Evolutionary conservation across 1,140 invertebrate genomes (phyloP), one percentile per base, ranked within the genome.

Genomic region (Pachypsylla venusta): DNA sequence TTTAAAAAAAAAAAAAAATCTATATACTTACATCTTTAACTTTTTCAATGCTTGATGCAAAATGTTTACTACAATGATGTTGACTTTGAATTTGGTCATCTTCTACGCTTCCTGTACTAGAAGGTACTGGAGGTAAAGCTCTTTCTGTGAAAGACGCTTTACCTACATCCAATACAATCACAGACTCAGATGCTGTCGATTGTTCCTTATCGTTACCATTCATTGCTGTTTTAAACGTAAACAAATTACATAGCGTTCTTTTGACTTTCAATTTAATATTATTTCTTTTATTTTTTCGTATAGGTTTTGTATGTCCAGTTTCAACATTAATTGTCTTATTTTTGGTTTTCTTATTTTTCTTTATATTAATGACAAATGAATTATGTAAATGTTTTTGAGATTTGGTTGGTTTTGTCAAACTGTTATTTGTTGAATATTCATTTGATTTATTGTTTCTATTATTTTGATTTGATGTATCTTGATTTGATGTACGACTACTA

Each of bases 31-130:
- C 88, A 75, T 93, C 88, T 79, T 93, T 93, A 19, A 93, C 90
- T 80, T 87, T 89, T 69, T 92, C 86, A 67, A 94, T 92, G 63
- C 87, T 93, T 2, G 86, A 85, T 16, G 89, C 87, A 76, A 93
- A 93, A 71, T 93, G 89, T 71, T 85, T 79, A 26, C 69, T 4
- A 60, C 64, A 42, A 70, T 69, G 24, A 71, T 67, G 1, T 68
- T 65, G n/a, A 59, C 61, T 16, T 66, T 70, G 53, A 71, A 69
- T 57, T 71, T 70, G 53, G 70, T 69, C 2, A 2, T 2, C 14
- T 10, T 14, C 5, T 12, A 14, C 13, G 27, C 13, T 14, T 20
- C 25, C n/a, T 60, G 54, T 39, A 62, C 76, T 77, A 10, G 70
- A 68, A 48, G 88, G 87, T 63, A 92, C 71, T 2, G 89, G 88